Base-by-base conservation (phyloP, 2,113 vertebrate genomes). In the Hippoglossus stenolepis region DNA sequence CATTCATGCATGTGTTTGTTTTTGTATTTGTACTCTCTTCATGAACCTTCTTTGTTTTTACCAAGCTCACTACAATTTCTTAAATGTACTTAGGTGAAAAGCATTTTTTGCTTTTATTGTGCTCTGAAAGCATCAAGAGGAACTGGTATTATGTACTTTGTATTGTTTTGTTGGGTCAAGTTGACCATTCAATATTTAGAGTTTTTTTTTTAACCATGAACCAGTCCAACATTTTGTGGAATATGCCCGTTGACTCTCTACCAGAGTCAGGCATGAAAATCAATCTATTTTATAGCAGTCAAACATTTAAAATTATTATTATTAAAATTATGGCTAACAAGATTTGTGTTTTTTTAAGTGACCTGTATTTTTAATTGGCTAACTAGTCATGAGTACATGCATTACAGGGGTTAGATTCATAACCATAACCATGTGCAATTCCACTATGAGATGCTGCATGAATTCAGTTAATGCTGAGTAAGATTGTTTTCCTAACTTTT, bases 21-120 rank as follows among this genome's bases (percentile, higher is more conserved):
- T 77, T 13, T 72, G 14, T 61, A 9, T 40, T 21, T 57, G 60
- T 47, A 18, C 40, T 43, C 40, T 77, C 13, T 54, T 20, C 14
- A 5, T 54, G 51, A 43, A 43, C 40, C 12, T 8, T 14, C 6
- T 61, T 40, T 21, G 2, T 23, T 40, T 10, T 28, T 63, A 61
- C 10, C 6, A 65, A 65, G 43, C 21, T 24, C 40, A 43, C 20
- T 13, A 38, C 18, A 20, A 54, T 31, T 61, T 45, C n/a, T 56
- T 21, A 54, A 65, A 21, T 2, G 31, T 3, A 17, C 13, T 18
- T 38, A 0, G 56, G n/a, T 67, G 4, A 28, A 47, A 14, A 47
- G 8, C 20, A 1, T 54, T 21, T 54, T 12, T 54, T 67, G 21
- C 35, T 58, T 26, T 31, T 10, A 51, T 35, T 35, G 31, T 31